Conservation (phyloP, 1,140 invertebrate genomes). For the Drosophila bocki region DNA sequence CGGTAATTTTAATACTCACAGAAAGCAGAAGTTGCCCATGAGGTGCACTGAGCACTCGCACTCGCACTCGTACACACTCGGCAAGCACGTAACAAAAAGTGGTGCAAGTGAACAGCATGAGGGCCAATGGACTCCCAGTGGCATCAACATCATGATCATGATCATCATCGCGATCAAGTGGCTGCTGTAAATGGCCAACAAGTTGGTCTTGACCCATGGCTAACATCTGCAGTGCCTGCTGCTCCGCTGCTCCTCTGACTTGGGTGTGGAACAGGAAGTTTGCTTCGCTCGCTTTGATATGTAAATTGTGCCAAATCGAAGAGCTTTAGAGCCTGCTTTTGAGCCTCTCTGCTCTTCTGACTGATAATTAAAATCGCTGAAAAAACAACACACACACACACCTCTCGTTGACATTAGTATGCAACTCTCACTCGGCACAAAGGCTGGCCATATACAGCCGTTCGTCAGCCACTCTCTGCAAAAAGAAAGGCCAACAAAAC, state of each 20-base stretch:
- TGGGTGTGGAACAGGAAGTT: constrained; percentile 57
- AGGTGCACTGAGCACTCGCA: constrained; percentile 67
- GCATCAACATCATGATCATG: constrained; percentile 31
- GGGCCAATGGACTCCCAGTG: constrained; percentile 71
- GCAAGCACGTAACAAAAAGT: constrained; percentile 69
- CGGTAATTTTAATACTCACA: constrained; percentile 77
- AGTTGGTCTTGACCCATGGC: constrained; percentile 65
- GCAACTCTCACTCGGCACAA: constrained; percentile 75
- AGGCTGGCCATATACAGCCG: constrained; percentile 53
- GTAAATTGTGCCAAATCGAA: constrained; percentile 79
- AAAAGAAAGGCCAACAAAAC: constrained; percentile 80
- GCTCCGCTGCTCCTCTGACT: constrained; percentile 10
- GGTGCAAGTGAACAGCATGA: constrained; percentile 73
- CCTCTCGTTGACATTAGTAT: constrained; percentile 69
- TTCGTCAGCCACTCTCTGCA: constrained; percentile 18
- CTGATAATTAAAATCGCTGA: constrained; percentile 70
- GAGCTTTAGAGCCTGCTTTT: constrained; percentile 31
- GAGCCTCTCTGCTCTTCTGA: constrained; percentile 3
- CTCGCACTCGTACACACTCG: constrained; percentile 54
- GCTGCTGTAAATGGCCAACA: constrained; percentile 65
- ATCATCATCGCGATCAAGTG: constrained; percentile 22
- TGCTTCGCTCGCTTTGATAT: constrained; percentile 68
- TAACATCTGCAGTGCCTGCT: constrained; percentile 58
- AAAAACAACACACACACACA: constrained; percentile 4
- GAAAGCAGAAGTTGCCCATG: constrained; percentile 45